These are phyloP conservation scores for Geodia barretti DNA, from an alignment of 37 sponge, comb jelly and placozoan species.

Conservation along the genomic window DNA sequence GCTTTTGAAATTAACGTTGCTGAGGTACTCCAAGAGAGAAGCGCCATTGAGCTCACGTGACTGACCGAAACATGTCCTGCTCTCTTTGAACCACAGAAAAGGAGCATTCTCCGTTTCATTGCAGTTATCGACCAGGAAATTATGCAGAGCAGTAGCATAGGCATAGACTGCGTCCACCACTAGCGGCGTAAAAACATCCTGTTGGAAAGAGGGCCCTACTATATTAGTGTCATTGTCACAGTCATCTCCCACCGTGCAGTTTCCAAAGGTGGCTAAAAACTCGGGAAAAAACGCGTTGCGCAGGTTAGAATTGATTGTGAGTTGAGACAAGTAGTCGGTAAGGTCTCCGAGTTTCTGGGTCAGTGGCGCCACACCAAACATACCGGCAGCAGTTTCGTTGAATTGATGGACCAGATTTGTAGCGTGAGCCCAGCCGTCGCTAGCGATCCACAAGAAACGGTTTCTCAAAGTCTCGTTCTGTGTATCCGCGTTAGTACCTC, in stretches of 20 bases:
- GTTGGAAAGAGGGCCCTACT: not conserved
- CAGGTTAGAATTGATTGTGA: constrained; percentile 31
- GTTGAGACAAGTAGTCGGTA: constrained; percentile 34
- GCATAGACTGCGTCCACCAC: constrained; percentile 77
- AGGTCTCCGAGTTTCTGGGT: constrained; percentile 3
- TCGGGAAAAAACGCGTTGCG: constrained; percentile 48
- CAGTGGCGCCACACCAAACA: constrained; percentile 35
- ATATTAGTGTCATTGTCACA: not conserved
- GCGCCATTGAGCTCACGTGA: constrained; percentile 9
- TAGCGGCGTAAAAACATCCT: constrained; percentile 27
- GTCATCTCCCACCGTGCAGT: not conserved
- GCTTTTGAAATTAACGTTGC: constrained; percentile 30
- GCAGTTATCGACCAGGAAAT: constrained; percentile 58
- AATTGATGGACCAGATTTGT: not conserved
- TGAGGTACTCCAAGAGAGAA: constrained; percentile 5
- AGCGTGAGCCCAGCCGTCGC: constrained; percentile 54
- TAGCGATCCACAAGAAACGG: constrained; percentile 63
- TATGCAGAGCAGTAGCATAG: constrained; percentile 52
- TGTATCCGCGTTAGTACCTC: not conserved
- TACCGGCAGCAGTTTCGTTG: constrained; percentile 24
- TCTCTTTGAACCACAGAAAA: constrained; percentile 2
- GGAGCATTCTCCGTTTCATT: no score
- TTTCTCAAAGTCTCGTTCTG: not conserved
- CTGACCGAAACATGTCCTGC: constrained; percentile 36
- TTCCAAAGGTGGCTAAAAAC: constrained; percentile 7